Conservation (phyloP, 1,140 invertebrate genomes). For the Acromyrmex heyeri region DNA sequence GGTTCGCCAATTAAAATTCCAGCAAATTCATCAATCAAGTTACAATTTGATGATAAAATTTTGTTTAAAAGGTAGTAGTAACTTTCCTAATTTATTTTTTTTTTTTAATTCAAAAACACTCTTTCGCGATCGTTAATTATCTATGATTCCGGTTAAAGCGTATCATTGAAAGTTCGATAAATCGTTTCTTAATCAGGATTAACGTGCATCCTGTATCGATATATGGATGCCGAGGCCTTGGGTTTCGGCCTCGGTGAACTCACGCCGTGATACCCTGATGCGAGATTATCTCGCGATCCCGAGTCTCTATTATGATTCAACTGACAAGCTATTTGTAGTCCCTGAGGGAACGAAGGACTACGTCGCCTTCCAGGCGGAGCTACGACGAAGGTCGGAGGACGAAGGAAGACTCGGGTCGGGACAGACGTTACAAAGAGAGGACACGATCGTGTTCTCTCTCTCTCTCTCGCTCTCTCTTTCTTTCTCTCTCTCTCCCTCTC, state of each 20-base stretch:
- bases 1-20: slow-evolving; percentile 30
- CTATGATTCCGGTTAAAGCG: neutral
- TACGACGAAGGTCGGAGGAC: slow-evolving; percentile 27
- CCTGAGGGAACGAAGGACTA: slow-evolving; percentile 61
- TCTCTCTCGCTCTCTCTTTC: neutral
- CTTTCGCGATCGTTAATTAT: neutral
- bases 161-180: slow-evolving; percentile 8
- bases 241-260: slow-evolving; percentile 54
- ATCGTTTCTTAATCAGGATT: slow-evolving; percentile 37
- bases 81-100: neutral
- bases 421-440: slow-evolving; percentile 70
- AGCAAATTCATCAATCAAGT: neutral
- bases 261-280: slow-evolving; percentile 60
- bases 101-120: neutral
- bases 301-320: slow-evolving; percentile 82
- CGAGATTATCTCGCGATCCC: slow-evolving; percentile 81
- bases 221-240: slow-evolving; percentile 30
- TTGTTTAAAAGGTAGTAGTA: neutral
- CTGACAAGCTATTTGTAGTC: slow-evolving; percentile 83
- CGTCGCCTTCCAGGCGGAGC: slow-evolving; percentile 33
- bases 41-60: neutral
- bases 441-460: slow-evolving; percentile 41
- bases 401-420: slow-evolving; percentile 32
- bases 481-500: neutral
- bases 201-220: slow-evolving; percentile 21